Evolutionary conservation across 2,888 invertebrate genomes (phyloP).

Genomic region (Pterobdella sp.): DNA sequence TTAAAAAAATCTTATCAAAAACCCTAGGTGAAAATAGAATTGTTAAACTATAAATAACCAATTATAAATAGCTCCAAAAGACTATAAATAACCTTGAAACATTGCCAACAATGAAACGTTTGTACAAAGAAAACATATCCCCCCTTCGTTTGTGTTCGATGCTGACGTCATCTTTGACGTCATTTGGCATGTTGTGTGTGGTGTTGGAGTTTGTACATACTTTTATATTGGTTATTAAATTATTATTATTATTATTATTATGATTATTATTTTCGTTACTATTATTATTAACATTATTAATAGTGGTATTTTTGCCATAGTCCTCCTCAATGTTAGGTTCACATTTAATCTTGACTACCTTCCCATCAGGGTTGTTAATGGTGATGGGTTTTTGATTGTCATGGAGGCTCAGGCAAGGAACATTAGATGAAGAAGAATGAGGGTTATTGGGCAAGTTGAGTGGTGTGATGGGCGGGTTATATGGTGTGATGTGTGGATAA

Average conservation of each 20-base stretch:
- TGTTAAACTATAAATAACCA: neutral
- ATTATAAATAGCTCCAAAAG: neutral
- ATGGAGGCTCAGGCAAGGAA: neutral
- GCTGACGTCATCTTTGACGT: neutral
- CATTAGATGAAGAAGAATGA: neutral
- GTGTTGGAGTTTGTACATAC: neutral
- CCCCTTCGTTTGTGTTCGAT: neutral
- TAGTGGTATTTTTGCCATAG: neutral
- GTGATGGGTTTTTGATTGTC: neutral
- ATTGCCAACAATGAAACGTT: conserved; percentile 3
- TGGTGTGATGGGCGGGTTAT: neutral
- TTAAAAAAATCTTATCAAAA: neutral
- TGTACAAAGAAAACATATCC: conserved; percentile 1
- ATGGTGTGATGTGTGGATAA: neutral
- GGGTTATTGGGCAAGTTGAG: neutral
- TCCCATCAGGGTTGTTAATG: neutral
- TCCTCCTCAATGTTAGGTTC: neutral
- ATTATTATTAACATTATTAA: neutral
- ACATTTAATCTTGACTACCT: neutral
- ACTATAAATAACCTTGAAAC: neutral
- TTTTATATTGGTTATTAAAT: neutral
- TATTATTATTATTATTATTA: neutral
- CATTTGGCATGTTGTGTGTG: neutral
- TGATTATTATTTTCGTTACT: neutral
- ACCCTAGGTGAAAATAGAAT: too few relatives aligned